Conservation (phyloP, 1,140 invertebrate genomes). For the Delia radicum region DNA sequence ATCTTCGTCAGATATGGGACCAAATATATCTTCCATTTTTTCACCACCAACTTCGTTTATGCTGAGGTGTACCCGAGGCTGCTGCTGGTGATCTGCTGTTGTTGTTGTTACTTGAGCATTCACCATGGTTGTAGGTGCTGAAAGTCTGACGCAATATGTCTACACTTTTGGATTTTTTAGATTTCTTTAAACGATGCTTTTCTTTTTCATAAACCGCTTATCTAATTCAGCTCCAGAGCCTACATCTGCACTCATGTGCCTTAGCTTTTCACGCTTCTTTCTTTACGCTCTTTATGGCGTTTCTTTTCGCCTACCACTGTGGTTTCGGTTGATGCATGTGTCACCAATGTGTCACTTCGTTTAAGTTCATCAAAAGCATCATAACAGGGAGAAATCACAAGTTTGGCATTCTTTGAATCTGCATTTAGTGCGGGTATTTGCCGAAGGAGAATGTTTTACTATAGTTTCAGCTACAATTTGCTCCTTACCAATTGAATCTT, state of each 20-base stretch:
- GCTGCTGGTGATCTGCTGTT: not conserved
- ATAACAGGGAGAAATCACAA: conserved; percentile 2
- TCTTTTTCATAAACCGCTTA: conserved; percentile 55
- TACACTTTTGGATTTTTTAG: conserved; percentile 59
- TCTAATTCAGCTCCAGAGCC: conserved; percentile 60
- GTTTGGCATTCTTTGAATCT: not conserved
- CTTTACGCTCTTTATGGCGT: conserved; percentile 64
- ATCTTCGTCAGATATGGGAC: conserved; percentile 77
- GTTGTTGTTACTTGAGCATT: not conserved
- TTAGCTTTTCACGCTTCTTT: conserved; percentile 71
- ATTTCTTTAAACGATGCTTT: conserved; percentile 59
- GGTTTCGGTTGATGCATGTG: not conserved
- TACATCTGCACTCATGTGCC: conserved; percentile 47
- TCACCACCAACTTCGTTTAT: conserved; percentile 59
- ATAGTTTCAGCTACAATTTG: not conserved
- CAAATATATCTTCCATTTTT: conserved; percentile 86
- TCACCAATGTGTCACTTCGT: conserved; percentile 14
- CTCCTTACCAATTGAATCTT: not conserved
- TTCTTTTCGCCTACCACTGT: conserved; percentile 58
- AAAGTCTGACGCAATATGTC: conserved; percentile 33
- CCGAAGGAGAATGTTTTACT: not conserved
- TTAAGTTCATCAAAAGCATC: conserved; percentile 35
- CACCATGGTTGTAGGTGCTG: not conserved
- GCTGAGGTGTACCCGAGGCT: not conserved
- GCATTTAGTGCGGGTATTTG: not conserved